phyloP scores from a whole-genome alignment of 2,113 vertebrate genomes.

The Elachura formosa region DNA sequence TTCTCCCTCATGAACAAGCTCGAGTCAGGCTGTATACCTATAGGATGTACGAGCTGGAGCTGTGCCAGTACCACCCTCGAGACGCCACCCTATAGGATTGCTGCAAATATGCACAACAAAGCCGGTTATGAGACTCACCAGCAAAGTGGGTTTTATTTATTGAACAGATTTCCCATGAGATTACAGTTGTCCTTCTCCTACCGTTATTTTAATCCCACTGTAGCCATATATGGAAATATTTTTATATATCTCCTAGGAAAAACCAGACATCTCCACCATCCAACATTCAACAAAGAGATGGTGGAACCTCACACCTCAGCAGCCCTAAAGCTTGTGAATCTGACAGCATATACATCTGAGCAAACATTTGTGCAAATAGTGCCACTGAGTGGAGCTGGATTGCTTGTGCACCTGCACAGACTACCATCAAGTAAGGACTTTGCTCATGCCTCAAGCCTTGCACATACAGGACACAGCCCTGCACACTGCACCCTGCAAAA shows the following conservation, averaged over 20 bases:
- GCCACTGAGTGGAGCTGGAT: background rate
- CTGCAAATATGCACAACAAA: background rate
- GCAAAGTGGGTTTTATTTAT: background rate
- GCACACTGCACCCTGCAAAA: rapidly evolving
- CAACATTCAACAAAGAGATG: too few species aligned
- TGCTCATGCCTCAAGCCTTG: background rate
- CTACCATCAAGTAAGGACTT: background rate
- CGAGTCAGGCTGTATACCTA: too few species aligned
- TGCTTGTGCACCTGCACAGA: background rate
- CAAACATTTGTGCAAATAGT: background rate
- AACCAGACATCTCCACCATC: too few species aligned
- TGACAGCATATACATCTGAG: background rate
- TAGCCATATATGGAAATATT: background rate
- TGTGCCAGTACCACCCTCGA: rapidly evolving
- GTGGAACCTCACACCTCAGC: background rate
- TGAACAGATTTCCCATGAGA: background rate
- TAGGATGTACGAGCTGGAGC: rapidly evolving
- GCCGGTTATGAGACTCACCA: background rate
- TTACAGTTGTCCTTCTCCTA: background rate
- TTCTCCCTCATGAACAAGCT: background rate
- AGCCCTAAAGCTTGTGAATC: background rate
- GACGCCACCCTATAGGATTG: rapidly evolving
- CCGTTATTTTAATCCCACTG: background rate
- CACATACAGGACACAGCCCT: rapidly evolving
- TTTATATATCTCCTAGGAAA: background rate